Evolutionary conservation across 2,888 invertebrate genomes (phyloP).

Genomic region (Oegoconia quadripuncta): DNA sequence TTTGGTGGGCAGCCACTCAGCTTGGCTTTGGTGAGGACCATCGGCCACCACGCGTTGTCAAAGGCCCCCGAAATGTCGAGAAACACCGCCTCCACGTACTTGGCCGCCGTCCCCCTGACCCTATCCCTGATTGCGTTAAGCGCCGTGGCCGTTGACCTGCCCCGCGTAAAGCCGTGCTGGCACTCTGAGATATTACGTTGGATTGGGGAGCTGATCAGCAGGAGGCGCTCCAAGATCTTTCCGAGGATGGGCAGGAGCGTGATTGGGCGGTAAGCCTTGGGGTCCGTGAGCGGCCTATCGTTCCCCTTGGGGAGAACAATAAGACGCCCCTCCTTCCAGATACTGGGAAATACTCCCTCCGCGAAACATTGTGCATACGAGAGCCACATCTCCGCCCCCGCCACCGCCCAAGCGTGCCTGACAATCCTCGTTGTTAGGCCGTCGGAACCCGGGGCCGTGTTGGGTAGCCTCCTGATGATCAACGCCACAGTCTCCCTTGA

Average conservation of each 20-base stretch:
- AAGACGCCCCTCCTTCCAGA: conserved; percentile 14
- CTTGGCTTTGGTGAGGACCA: background rate
- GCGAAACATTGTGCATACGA: background rate
- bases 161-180: too few species aligned
- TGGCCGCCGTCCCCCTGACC: too few species aligned
- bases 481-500: background rate
- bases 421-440: background rate
- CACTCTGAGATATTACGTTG: too few species aligned
- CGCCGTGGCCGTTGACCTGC: too few species aligned
- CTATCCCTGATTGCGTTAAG: too few species aligned
- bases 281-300: conserved; percentile 5
- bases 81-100: too few species aligned
- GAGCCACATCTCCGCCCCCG: background rate
- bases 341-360: conserved; percentile 7
- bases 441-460: background rate
- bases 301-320: conserved; percentile 15
- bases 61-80: too few species aligned
- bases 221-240: too few species aligned
- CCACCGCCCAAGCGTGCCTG: background rate
- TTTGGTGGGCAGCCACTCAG: background rate
- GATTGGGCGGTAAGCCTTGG: conserved; percentile 9
- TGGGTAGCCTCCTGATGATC: background rate
- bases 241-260: background rate
- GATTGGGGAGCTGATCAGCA: too few species aligned
- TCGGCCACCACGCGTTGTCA: too few species aligned